Base-by-base conservation (phyloP, 1,140 invertebrate species). In the Lucilia cuprina region DNA sequence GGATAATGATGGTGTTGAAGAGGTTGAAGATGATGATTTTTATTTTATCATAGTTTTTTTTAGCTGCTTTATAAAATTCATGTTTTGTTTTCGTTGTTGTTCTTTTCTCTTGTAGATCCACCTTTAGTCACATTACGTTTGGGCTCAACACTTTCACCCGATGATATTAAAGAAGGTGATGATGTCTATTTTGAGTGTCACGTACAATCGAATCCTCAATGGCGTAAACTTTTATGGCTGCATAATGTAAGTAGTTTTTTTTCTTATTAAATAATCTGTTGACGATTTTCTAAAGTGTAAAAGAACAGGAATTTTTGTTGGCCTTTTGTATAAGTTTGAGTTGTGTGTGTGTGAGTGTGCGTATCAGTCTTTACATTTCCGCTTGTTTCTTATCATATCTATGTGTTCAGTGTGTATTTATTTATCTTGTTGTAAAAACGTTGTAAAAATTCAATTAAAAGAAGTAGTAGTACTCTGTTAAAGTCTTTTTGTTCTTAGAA, bases 181-280 rank as follows among this genome's bases (percentile, higher is more conserved):
- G 97, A 98, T 91, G 96, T 98, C 74, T 98, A 97, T 92, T 97
- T 98, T 91, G 96, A 98, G 92, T 98, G 97, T 92, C 95, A 96
- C 92, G 96, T 98, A 85, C 93, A 94, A 87, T 96, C 97, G 83
- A 97, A 97, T 93, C 97, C 97, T 21, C 94, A 94, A 84, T 96
- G 95, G 91, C 94, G 95, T 86, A 96, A 96, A 88, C 95, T 98
- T 78, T 94, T 95, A 55, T 98, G 97, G 97, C 93, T 95, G 84
- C 96, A 97, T 91, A 95, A 97, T 88, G 96, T 96, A 92, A 95
- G 95, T 95, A 83, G 41, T 41, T 41, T 41, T 41, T 41, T 5
- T 41, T 41, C 41, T 41, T 41, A 2, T 8, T 8, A 8, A 41
- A 41, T 5, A 41, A 41, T 41, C 41, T 41, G 7, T 41, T 41